Conservation (phyloP, 2,113 vertebrate species). For the Mus musculus region DNA sequence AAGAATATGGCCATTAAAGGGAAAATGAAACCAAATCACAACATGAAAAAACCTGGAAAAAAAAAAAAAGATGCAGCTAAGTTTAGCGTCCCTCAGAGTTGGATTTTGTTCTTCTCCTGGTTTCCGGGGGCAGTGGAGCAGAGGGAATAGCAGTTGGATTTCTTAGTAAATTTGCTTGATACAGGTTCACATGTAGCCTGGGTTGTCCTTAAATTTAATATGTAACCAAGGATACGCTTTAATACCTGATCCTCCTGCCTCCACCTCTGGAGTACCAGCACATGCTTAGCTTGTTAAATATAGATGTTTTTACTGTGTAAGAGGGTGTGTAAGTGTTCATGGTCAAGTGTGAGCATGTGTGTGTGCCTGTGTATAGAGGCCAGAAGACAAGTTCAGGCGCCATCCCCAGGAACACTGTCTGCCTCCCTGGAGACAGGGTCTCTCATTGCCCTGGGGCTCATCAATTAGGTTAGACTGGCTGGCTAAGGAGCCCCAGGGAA, state of each 20-base stretch:
- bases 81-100: not conserved
- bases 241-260: no score
- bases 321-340: not conserved
- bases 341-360: not conserved
- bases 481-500: not conserved
- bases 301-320: no score
- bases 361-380: not conserved
- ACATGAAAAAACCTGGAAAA: not conserved
- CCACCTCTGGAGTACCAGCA: not conserved
- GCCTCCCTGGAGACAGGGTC: not conserved
- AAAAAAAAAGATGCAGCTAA: not conserved
- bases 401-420: not conserved
- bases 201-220: not conserved
- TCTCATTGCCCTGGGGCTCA: not conserved
- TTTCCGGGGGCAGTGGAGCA: not conserved
- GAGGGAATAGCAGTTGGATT: not conserved
- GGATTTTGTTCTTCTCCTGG: not conserved
- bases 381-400: not conserved
- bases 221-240: not conserved
- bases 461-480: not conserved
- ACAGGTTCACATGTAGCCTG: not conserved
- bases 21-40: not conserved
- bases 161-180: not conserved
- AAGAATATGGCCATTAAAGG: not conserved
- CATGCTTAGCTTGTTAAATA: not conserved